Evolutionary conservation across 2,797 vertebrate species (phyloP), one percentile per base, ranked within the genome.

Genomic region (Myotis findleyi): DNA sequence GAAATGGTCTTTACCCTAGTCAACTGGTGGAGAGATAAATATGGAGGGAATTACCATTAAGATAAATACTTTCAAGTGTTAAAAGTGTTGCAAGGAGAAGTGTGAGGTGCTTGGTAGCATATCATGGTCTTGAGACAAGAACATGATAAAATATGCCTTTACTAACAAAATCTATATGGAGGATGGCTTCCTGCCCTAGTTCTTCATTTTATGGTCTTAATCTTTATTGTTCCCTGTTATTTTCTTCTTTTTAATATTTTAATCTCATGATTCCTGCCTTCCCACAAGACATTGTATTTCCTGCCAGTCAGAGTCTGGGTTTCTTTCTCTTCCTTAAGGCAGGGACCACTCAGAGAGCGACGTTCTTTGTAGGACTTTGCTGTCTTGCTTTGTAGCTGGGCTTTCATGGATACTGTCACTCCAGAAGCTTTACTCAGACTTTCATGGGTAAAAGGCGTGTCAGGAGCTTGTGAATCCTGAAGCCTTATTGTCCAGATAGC

Each of bases 161-260:
- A 20, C 77, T 47, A 62, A 41, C 36, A 87, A 44, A 80, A 72
- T 87, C 23, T 84, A 0, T 71, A 1, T 89, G 21, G 59, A 89
- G 55, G 12, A 89, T 55, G 23, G 1, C 20, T 38, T 38, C 38
- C 25, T 27, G 27, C 16, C 14, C 38, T 27, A 8, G 6, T 89
- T 87, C 9, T 62, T 72, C 14, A 72, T 84, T 92, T 81, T 80
- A 47, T 89, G 11, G 13, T 91, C 47, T n/a, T 87, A 55, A 7
- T 85, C 36, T 86, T 69, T 80, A 6, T 87, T 94, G 30, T 89
- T 86, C 38, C 17, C 6, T 72, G 38, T 94, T 82, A 20, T 27
- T 69, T 81, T 76, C 5, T 71, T 85, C 25, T 59, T 95, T 95
- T 94, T 36, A 36, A 57, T 81, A 80, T 80, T 94, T 88, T 93